Percentiles rank a stretch among this genome's conserved stretches.
Evolutionary conservation across 2,797 vertebrate species (phyloP).

Genomic region (Cynopterus sphinx): DNA sequence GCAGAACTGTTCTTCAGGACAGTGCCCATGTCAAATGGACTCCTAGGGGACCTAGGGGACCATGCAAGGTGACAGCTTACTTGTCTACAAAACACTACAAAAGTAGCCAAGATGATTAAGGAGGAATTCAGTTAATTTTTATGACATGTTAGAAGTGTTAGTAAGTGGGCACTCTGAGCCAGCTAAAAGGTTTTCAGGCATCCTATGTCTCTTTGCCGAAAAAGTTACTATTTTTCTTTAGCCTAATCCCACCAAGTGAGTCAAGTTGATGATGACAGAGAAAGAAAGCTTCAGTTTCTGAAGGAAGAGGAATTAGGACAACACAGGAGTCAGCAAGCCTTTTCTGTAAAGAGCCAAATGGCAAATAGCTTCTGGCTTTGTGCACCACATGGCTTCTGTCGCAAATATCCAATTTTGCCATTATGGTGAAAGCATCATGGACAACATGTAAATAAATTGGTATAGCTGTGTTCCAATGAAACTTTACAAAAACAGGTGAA

Average conservation of each 20-base stretch:
- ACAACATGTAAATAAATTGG: neutral
- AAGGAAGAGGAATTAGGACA: neutral
- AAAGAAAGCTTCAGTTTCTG: neutral
- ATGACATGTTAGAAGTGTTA: neutral
- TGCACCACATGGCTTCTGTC: neutral
- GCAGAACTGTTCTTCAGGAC: neutral
- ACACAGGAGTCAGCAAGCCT: neutral
- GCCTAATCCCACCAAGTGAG: neutral
- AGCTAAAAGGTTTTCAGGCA: neutral
- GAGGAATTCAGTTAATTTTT: neutral
- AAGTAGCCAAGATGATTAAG: neutral
- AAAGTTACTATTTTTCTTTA: conserved; percentile 8
- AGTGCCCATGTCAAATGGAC: neutral
- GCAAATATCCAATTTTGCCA: neutral
- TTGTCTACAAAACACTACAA: neutral
- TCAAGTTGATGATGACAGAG: neutral
- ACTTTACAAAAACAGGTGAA: neutral
- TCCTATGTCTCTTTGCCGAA: conserved; percentile 21
- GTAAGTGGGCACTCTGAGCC: neutral
- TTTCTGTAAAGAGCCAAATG: neutral
- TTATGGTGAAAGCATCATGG: neutral
- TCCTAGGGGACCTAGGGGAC: neutral
- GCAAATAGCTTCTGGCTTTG: neutral
- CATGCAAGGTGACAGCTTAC: neutral
- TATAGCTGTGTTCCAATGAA: neutral